Conservation (phyloP, 2,888 invertebrate species). For the Chesias legatella region DNA sequence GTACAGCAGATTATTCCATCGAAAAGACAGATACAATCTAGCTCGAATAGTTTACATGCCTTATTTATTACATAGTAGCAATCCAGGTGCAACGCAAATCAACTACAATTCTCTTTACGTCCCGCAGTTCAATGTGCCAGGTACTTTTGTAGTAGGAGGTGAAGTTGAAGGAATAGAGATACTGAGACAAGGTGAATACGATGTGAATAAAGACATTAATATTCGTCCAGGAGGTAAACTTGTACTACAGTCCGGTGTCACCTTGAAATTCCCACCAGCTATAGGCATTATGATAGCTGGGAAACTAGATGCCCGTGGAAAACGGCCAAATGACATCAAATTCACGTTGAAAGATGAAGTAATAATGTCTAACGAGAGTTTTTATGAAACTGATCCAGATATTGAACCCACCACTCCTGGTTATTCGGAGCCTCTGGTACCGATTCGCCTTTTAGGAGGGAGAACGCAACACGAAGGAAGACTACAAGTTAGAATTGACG, state of each 20-base stretch:
- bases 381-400: constrained; percentile 80
- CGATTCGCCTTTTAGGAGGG: constrained; percentile 91
- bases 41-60: constrained; percentile 96
- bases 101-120: constrained; percentile 88
- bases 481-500: constrained; percentile 89
- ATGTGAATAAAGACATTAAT: constrained; percentile 96
- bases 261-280: constrained; percentile 92
- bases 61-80: constrained; percentile 92
- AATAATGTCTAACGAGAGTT: constrained; percentile 82
- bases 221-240: constrained; percentile 95
- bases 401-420: constrained; percentile 82
- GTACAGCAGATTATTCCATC: constrained; percentile 87
- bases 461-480: constrained; percentile 91
- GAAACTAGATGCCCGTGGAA: constrained; percentile 90
- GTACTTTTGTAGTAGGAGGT: constrained; percentile 89
- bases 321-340: constrained; percentile 88
- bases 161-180: constrained; percentile 95
- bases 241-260: constrained; percentile 92
- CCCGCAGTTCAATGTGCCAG: constrained; percentile 86
- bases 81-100: constrained; percentile 91
- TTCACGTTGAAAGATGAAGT: constrained; percentile 90
- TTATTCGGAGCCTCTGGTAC: constrained; percentile 82
- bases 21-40: constrained; percentile 96
- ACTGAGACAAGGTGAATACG: constrained; percentile 91
- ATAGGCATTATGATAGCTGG: constrained; percentile 99